Evolutionary conservation across 2,888 invertebrate species (phyloP).

Genomic region (Leistus spinibarbis): DNA sequence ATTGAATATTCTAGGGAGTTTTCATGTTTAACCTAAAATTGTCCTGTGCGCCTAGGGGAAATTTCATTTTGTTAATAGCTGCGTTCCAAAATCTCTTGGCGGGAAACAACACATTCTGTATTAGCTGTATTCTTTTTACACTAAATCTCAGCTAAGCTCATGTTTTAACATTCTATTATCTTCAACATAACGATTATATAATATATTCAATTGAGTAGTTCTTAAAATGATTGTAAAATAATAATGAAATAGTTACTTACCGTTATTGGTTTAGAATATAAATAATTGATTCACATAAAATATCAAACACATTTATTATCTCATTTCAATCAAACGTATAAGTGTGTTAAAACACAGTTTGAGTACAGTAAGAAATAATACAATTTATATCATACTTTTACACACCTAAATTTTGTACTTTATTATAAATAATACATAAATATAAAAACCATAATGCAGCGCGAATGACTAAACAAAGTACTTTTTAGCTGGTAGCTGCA

Average conservation of each 20-base stretch:
- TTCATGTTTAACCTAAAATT: not conserved
- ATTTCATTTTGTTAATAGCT: conserved; percentile 16
- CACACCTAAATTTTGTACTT: conserved; percentile 6
- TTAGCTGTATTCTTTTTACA: too few species aligned
- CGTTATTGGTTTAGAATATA: not conserved
- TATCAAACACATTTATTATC: conserved; percentile 22
- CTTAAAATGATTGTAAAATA: too few species aligned
- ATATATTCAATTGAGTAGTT: too few species aligned
- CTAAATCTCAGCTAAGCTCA: too few species aligned
- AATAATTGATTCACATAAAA: conserved; percentile 1
- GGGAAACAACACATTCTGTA: too few species aligned
- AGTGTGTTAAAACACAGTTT: not conserved
- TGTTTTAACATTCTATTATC: too few species aligned
- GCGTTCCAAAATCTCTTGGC: too few species aligned
- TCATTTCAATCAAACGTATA: not conserved
- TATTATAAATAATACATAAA: not conserved
- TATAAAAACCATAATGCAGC: not conserved
- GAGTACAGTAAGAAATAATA: not conserved
- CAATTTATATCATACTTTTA: not conserved
- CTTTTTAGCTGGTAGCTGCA: not conserved
- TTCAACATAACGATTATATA: too few species aligned
- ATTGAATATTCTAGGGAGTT: not conserved
- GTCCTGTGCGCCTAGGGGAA: conserved; percentile 10
- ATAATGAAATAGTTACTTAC: too few species aligned
- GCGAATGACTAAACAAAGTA: not conserved